Evolutionary conservation across 1,140 invertebrate species (phyloP).

Genomic region (Heliconius hermathena): DNA sequence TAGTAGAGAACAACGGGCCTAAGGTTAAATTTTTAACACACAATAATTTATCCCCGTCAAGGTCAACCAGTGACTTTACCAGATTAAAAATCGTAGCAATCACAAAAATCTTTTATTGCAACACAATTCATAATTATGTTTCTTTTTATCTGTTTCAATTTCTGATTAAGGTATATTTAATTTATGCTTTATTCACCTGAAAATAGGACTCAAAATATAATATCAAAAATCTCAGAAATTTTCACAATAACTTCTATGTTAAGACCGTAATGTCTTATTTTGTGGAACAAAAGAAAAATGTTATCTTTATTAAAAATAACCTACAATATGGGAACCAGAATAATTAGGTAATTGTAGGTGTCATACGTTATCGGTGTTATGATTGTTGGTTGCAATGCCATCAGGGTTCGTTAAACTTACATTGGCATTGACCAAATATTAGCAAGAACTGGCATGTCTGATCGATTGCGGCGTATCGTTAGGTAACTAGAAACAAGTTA

Average conservation of each 20-base stretch:
- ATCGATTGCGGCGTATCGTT: not conserved
- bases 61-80: slow-evolving; percentile 38
- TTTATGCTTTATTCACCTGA: not conserved
- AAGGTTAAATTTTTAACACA: slow-evolving; percentile 37
- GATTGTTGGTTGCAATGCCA: slow-evolving; percentile 18
- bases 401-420: slow-evolving; percentile 30
- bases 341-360: not conserved
- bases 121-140: slow-evolving; percentile 32
- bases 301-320: not conserved
- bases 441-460: not conserved
- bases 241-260: not conserved
- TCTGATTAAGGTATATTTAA: not conserved
- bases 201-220: not conserved
- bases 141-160: not conserved
- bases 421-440: slow-evolving; percentile 11
- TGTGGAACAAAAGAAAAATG: slow-evolving; percentile 18
- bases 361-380: not conserved
- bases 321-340: not conserved
- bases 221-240: not conserved
- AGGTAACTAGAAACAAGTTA: not conserved
- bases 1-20: slow-evolving; percentile 17
- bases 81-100: slow-evolving; percentile 41
- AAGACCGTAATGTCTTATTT: slow-evolving; percentile 18
- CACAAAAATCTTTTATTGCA: slow-evolving; percentile 39
- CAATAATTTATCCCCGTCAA: slow-evolving; percentile 32